Evolutionary conservation across 2,113 vertebrate genomes (phyloP).

Genomic region (Corydoras maculifer): DNA sequence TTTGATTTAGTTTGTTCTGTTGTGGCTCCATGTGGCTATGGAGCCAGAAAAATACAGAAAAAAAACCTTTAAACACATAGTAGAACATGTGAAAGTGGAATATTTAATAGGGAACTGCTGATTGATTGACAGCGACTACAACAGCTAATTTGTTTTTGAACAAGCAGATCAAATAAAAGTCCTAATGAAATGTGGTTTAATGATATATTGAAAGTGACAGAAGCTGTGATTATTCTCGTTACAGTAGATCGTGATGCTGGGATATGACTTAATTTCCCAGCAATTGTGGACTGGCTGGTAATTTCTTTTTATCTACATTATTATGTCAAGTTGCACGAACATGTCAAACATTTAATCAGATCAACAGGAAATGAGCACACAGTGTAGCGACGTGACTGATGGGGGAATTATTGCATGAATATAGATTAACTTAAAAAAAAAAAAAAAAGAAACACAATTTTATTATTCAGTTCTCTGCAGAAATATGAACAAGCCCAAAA

Average conservation of each 20-base stretch:
- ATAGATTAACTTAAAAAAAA: constrained; percentile 51
- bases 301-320: constrained; percentile 77
- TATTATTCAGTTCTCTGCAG: no score
- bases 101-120: constrained; percentile 86
- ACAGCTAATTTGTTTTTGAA: constrained; percentile 92
- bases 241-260: constrained; percentile 82
- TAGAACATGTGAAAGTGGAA: constrained; percentile 64
- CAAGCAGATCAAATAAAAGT: constrained; percentile 89
- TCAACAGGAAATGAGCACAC: constrained; percentile 74
- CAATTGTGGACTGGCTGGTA: constrained; percentile 87
- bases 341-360: constrained; percentile 77
- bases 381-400: constrained; percentile 52
- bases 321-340: constrained; percentile 67
- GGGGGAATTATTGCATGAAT: constrained; percentile 64
- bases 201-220: constrained; percentile 90
- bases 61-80: no score
- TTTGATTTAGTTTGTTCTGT: no score
- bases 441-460: not conserved
- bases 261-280: constrained; percentile 94
- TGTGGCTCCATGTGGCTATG: no score
- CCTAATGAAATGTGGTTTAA: constrained; percentile 77
- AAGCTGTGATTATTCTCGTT: constrained; percentile 91
- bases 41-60: no score
- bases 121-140: constrained; percentile 88
- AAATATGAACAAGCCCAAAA: no score